Evolutionary conservation across 2,888 invertebrate genomes (phyloP), one percentile per base, ranked within the genome.

Genomic region (Drosophila planitibia): DNA sequence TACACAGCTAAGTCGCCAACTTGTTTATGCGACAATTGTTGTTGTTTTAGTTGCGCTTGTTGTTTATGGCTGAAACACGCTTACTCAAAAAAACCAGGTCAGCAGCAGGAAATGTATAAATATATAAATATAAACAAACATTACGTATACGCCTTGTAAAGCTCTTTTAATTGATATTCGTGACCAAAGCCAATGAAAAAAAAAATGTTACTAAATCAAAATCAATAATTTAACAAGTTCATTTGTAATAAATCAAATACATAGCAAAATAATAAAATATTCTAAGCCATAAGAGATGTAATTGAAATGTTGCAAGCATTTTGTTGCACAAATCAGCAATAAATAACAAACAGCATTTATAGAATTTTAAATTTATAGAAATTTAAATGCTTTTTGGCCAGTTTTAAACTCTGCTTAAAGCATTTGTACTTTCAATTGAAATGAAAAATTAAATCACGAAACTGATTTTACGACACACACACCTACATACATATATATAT

Each of bases 161-260:
- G 69, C 66, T 22, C 51, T 66, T 76, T 81, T 79, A 72, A 81
- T 81, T 79, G 77, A 81, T 64, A 59, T 81, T 64, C 66, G 70
- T 63, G 58, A 54, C 39, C 22, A 57, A 57, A 57, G 44, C 25
- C 30, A 32, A 37, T 53, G 37, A 39, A 35, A 44, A 33, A 19
- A 51, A 1, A 5, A 10, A 28, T 6, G 35, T 33, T 14, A 37
- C n/a, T 32, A 39, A 12, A 54, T 39, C 25, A 55, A 57, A 74
- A 55, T 61, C 54, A 74, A 67, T 51, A 61, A 25, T 51, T 44
- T 30, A 57, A 57, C 59, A 78, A 77, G 37, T 72, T 52, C 35
- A 67, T 57, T 25, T 67, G 19, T 16, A 55, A 49, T 61, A 30
- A 61, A 59, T 33, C 57, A 61, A 52, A 58, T 1, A 28, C 6